These are phyloP conservation scores for Bradypus variegatus DNA, from an alignment of 2,797 vertebrate species.

Conservation along the genomic window DNA sequence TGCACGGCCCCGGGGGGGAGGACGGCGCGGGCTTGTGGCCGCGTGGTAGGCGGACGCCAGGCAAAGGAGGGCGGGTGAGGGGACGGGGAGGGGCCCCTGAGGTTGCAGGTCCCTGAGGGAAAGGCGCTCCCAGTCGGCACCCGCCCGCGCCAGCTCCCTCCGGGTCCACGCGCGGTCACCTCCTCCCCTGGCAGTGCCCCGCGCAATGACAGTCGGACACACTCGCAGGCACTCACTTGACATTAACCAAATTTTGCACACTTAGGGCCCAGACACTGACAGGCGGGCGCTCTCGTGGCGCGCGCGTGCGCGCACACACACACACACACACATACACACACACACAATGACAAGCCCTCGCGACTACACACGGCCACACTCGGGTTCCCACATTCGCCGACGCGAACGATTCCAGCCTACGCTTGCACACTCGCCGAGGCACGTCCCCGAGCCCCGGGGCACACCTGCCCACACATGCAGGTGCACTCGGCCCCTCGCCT, in stretches of 20 bases:
- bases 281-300: neutral
- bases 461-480: slow-evolving; percentile 49
- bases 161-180: neutral
- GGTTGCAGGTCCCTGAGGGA: neutral
- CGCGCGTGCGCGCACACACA: neutral
- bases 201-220: slow-evolving; percentile 10
- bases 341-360: slow-evolving; percentile 31
- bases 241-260: neutral
- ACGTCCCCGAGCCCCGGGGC: neutral
- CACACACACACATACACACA: neutral
- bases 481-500: slow-evolving; percentile 24
- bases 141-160: slow-evolving; percentile 13
- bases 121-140: neutral
- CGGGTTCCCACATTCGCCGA: neutral
- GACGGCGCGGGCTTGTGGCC: neutral
- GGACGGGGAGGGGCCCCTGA: neutral
- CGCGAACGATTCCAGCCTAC: neutral
- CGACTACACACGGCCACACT: neutral
- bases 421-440: neutral
- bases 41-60: neutral
- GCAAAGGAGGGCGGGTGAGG: neutral
- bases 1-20: neutral
- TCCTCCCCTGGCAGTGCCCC: neutral
- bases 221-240: neutral
- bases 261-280: neutral